phyloP scores from a whole-genome alignment of 2,797 vertebrate species.

The Champsocephalus gunnari region DNA sequence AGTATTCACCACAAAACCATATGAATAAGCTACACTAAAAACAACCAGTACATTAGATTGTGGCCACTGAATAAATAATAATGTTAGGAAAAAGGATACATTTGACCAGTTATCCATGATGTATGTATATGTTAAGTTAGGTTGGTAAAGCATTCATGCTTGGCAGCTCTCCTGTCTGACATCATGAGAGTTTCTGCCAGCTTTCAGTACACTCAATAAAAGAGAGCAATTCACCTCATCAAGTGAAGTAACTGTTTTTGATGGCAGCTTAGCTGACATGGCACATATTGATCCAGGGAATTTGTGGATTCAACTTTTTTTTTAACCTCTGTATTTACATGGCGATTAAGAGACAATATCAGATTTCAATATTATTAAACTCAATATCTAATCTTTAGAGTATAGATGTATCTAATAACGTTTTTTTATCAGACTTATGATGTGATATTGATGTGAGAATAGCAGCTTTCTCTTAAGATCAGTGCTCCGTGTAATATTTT shows the following conservation, averaged over 20 bases:
- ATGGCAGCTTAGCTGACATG: constrained; percentile 25
- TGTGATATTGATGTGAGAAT: constrained; percentile 2
- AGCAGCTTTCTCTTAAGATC: background rate
- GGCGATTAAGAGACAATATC: background rate
- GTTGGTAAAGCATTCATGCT: background rate
- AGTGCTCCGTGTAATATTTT: background rate
- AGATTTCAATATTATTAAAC: no score
- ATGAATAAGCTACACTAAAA: constrained; percentile 4
- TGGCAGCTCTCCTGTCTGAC: constrained; percentile 6
- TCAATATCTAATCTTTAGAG: background rate
- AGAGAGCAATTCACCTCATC: constrained; percentile 43
- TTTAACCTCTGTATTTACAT: background rate
- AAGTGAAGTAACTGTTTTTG: constrained; percentile 21
- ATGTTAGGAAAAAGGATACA: background rate
- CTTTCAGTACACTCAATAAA: constrained; percentile 40
- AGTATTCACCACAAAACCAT: background rate
- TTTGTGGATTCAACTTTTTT: constrained; percentile 44
- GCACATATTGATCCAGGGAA: constrained; percentile 35
- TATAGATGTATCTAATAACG: background rate
- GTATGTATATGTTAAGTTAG: constrained; percentile 16
- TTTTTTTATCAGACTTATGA: background rate
- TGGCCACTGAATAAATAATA: constrained; percentile 17
- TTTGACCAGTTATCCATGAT: constrained; percentile 5
- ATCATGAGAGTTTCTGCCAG: constrained; percentile 29
- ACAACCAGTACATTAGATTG: constrained; percentile 1